Percentiles rank a stretch among this genome's conserved stretches.
Evolutionary conservation across 1,140 invertebrate genomes (phyloP).

Genomic region (Paracyclopina nana): DNA sequence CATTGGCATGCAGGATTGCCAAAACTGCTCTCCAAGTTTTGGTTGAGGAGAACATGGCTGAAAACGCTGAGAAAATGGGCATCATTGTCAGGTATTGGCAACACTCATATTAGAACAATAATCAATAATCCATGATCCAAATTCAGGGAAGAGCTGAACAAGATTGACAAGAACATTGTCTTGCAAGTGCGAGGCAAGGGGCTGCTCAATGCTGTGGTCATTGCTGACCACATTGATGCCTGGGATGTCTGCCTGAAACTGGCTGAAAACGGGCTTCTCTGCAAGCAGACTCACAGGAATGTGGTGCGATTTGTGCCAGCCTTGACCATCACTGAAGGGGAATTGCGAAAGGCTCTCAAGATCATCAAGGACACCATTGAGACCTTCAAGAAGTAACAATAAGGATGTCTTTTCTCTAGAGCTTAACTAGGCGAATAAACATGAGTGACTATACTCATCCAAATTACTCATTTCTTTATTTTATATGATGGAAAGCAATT

Average conservation of each 20-base stretch:
- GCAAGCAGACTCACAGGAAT: constrained; percentile 88
- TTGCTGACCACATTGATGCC: constrained; percentile 35
- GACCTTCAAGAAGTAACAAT: too few species aligned
- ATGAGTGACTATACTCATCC: too few species aligned
- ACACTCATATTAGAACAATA: too few species aligned
- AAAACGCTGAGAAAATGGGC: constrained; percentile 67
- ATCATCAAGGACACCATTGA: constrained; percentile 57
- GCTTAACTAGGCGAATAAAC: too few species aligned
- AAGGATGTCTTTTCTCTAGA: too few species aligned
- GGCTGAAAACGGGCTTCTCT: constrained; percentile 68
- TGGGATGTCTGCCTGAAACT: constrained; percentile 52
- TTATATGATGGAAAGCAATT: too few species aligned
- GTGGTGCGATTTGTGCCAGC: constrained; percentile 89
- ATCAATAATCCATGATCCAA: too few species aligned
- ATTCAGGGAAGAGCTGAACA: constrained; percentile 48
- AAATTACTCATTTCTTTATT: too few species aligned
- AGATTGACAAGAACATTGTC: constrained; percentile 50
- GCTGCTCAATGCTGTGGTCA: constrained; percentile 85
- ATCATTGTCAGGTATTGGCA: too few species aligned
- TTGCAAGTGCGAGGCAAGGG: constrained; percentile 69
- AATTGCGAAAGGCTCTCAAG: constrained; percentile 51
- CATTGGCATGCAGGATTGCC: constrained; percentile 67
- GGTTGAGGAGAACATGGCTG: constrained; percentile 67
- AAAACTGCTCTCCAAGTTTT: constrained; percentile 30
- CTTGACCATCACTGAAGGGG: constrained; percentile 58